Percentiles rank a stretch among this genome's conserved stretches.
These are phyloP conservation scores for Pristis pectinata DNA, from an alignment of 2,797 vertebrate genomes.

Conservation along the genomic window DNA sequence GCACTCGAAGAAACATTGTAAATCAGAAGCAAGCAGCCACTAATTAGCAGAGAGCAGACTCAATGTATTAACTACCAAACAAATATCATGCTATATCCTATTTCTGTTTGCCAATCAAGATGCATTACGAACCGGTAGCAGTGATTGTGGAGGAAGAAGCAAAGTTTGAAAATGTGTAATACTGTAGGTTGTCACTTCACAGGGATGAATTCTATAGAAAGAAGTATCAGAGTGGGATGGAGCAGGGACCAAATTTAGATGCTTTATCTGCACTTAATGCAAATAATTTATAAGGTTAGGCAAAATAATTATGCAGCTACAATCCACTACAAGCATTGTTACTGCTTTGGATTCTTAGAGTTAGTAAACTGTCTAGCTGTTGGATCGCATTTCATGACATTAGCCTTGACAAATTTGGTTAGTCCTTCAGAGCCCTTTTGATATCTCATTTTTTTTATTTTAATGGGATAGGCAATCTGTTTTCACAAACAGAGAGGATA, in stretches of 20 bases:
- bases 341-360: constrained; percentile 42
- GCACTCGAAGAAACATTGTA: constrained; percentile 44
- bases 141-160: constrained; percentile 41
- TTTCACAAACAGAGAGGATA: neutral
- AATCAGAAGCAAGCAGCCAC: constrained; percentile 46
- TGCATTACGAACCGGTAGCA: constrained; percentile 42
- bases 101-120: constrained; percentile 46
- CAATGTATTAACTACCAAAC: constrained; percentile 39
- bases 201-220: constrained; percentile 45
- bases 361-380: constrained; percentile 40
- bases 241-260: constrained; percentile 39
- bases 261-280: constrained; percentile 43
- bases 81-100: constrained; percentile 12
- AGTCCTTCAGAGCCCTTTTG: constrained; percentile 39
- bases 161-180: constrained; percentile 39
- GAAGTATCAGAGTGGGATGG: constrained; percentile 40
- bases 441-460: constrained; percentile 40
- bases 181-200: constrained; percentile 46
- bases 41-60: constrained; percentile 46
- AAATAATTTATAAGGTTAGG: constrained; percentile 40
- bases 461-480: neutral
- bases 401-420: constrained; percentile 40
- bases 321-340: constrained; percentile 42
- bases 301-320: constrained; percentile 43
- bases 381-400: constrained; percentile 37